phyloP scores from a whole-genome alignment of 2,888 invertebrate species.

The Ptychoptera contaminata region DNA sequence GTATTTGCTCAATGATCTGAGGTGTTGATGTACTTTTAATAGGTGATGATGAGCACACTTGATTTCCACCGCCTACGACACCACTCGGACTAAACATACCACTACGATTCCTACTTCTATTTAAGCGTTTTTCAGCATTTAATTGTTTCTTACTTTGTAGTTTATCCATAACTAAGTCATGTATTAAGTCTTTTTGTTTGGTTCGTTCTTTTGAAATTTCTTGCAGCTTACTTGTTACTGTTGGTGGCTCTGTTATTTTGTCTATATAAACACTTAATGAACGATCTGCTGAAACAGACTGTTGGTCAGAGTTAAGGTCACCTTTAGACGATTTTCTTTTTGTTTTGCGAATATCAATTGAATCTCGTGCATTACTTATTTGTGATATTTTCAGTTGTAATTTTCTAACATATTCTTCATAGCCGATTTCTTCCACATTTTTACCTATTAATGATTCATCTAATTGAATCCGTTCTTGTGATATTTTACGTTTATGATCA shows the following conservation, averaged over 20 bases:
- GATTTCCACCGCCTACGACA: not conserved
- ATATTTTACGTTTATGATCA: no score
- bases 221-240: conserved; percentile 51
- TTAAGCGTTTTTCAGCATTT: conserved; percentile 42
- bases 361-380: conserved; percentile 52
- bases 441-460: no score
- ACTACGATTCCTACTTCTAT: conserved; percentile 38
- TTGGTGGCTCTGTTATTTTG: conserved; percentile 26
- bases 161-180: conserved; percentile 69
- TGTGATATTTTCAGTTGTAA: conserved; percentile 51
- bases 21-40: conserved; percentile 24
- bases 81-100: conserved; percentile 19
- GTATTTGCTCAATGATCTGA: conserved; percentile 15
- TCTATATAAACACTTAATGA: conserved; percentile 24
- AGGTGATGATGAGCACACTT: conserved; percentile 17
- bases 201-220: conserved; percentile 65
- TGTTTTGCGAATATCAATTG: conserved; percentile 40
- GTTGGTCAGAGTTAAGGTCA: conserved; percentile 12
- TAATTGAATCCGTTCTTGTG: no score
- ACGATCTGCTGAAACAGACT: conserved; percentile 22
- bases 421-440: conserved; percentile 25
- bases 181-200: conserved; percentile 68
- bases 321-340: conserved; percentile 37
- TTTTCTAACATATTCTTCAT: conserved; percentile 47
- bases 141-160: conserved; percentile 50